Evolutionary conservation across 2,797 vertebrate genomes (phyloP).

Genomic region (Iguana delicatissima): DNA sequence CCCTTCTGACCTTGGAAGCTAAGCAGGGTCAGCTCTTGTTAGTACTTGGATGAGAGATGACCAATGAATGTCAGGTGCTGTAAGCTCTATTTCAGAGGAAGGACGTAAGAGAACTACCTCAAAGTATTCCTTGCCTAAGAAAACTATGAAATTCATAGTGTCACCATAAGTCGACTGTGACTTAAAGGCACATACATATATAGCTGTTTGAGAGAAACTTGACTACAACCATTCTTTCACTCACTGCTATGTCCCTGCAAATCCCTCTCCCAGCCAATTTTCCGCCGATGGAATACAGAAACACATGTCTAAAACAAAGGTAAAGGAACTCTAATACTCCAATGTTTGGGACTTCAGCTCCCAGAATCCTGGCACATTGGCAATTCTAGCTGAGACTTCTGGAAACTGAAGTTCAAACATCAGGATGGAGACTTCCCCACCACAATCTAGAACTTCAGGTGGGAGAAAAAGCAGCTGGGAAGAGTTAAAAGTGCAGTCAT

Average conservation of each 20-base stretch:
- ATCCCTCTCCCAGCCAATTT: too few relatives aligned
- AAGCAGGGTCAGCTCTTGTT: too few relatives aligned
- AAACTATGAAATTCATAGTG: too few relatives aligned
- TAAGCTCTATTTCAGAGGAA: too few relatives aligned
- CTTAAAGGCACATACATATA: too few relatives aligned
- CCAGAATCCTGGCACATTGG: not conserved
- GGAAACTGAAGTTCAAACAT: not conserved
- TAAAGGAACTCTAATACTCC: not conserved
- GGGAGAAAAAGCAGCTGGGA: not conserved
- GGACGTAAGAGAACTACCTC: too few relatives aligned
- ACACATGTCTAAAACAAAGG: not conserved
- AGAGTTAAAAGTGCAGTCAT: not conserved
- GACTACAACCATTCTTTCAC: not conserved
- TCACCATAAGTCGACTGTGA: too few relatives aligned
- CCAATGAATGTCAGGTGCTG: too few relatives aligned
- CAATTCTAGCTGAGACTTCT: not conserved
- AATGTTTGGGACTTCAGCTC: not conserved
- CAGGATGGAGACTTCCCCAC: not conserved
- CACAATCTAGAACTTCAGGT: constrained; percentile 5
- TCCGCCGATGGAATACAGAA: not conserved
- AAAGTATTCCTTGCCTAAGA: too few relatives aligned
- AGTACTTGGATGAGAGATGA: too few relatives aligned
- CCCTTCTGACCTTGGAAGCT: too few relatives aligned
- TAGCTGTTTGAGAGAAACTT: not conserved
- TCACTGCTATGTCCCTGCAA: not conserved